These are phyloP conservation scores for Smutsia gigantea DNA, from an alignment of 2,797 vertebrate species.

Conservation along the genomic window DNA sequence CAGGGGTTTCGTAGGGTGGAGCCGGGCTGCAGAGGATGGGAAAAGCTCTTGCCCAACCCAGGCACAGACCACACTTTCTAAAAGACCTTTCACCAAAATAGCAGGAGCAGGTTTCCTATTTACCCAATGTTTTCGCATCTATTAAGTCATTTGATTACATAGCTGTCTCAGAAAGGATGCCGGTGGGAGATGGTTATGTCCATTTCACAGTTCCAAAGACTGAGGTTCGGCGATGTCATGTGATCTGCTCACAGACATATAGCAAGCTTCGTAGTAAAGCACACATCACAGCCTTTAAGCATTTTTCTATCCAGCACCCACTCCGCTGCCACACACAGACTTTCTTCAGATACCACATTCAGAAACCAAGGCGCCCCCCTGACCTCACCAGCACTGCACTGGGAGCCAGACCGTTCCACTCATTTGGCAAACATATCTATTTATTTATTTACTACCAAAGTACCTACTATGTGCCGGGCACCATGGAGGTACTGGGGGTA, in stretches of 20 bases:
- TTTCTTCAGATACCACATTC: background rate
- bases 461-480: background rate
- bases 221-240: background rate
- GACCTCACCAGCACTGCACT: background rate
- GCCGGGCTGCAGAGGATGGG: background rate
- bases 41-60: background rate
- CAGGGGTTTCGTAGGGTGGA: background rate
- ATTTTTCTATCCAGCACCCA: background rate
- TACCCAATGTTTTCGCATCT: background rate
- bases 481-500: accelerated
- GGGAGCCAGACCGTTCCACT: background rate
- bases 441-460: background rate
- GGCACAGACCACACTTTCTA: background rate
- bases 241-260: background rate
- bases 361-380: background rate
- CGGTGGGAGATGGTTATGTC: background rate
- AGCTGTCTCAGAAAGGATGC: background rate
- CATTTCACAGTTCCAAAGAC: background rate
- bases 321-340: accelerated
- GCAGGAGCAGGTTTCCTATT: background rate
- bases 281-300: background rate
- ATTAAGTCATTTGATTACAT: background rate
- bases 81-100: background rate
- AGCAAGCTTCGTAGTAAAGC: background rate
- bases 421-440: background rate